Conservation (phyloP, 2,888 invertebrate species). For the Scrobipalpa atriplicella region DNA sequence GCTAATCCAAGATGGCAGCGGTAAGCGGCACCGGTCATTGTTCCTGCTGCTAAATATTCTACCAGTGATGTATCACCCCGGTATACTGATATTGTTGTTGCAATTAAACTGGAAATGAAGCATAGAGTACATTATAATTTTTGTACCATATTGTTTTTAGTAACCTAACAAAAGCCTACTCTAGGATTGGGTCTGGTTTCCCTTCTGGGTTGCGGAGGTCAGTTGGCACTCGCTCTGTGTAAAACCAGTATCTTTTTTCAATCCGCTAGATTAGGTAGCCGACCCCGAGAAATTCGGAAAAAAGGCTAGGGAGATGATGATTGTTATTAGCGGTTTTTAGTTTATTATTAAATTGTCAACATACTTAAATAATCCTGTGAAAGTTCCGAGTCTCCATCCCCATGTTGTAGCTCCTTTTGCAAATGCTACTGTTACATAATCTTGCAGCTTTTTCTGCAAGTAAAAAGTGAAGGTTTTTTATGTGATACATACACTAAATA, state of each 20-base stretch:
- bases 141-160: no score
- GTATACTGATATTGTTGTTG: conserved; percentile 86
- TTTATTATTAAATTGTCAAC: no score
- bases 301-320: no score
- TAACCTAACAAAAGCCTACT: no score
- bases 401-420: conserved; percentile 87
- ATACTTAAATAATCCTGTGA: conserved; percentile 87
- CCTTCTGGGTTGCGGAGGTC: no score
- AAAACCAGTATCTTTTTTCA: no score
- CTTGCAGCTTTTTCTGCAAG: conserved; percentile 86
- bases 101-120: conserved; percentile 80
- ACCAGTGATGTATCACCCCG: conserved; percentile 85
- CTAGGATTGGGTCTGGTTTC: no score
- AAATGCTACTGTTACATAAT: conserved; percentile 86
- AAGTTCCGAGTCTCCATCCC: conserved; percentile 87
- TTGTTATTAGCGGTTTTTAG: no score
- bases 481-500: no score
- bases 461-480: not conserved
- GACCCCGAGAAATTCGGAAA: no score
- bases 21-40: conserved; percentile 85
- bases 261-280: no score
- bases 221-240: no score
- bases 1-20: conserved; percentile 86
- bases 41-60: conserved; percentile 86
- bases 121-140: not conserved